phyloP scores from a whole-genome alignment of 1,140 invertebrate genomes.

The Lordiphosa clarofinis region DNA sequence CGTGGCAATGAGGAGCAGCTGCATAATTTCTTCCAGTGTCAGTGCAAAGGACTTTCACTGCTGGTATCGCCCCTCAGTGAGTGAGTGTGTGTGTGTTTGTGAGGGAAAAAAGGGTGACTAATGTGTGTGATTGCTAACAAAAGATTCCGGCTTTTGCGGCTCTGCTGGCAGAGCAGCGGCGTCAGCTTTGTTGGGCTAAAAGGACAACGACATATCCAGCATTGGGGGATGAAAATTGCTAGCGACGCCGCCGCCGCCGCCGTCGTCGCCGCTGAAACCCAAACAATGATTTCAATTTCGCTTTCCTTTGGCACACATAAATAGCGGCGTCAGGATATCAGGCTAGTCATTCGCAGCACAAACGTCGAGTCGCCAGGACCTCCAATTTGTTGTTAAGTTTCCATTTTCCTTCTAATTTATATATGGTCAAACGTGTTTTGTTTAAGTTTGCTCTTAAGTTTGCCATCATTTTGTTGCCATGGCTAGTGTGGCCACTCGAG shows the following conservation, averaged over 20 bases:
- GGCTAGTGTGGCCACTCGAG: conserved; percentile 38
- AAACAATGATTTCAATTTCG: conserved; percentile 78
- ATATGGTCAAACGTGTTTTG: conserved; percentile 34
- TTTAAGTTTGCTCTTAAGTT: conserved; percentile 35
- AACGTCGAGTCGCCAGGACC: conserved; percentile 75
- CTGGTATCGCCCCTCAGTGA: conserved; percentile 27
- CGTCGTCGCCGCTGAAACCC: conserved; percentile 25
- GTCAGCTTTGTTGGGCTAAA: conserved; percentile 41
- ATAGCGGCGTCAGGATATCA: conserved; percentile 63
- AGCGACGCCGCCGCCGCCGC: conserved; percentile 34
- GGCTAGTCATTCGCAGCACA: conserved; percentile 79
- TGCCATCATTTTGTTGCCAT: conserved; percentile 43
- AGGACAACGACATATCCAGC: conserved; percentile 64
- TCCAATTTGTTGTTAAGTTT: conserved; percentile 47
- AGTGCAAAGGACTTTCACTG: conserved; percentile 78
- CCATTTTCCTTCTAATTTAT: conserved; percentile 21
- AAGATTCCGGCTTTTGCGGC: conserved; percentile 75
- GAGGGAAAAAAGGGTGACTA: conserved; percentile 78
- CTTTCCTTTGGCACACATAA: conserved; percentile 78
- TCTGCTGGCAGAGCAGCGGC: conserved; percentile 34
- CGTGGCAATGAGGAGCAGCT: conserved; percentile 51
- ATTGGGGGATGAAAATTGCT: conserved; percentile 63
- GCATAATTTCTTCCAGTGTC: conserved; percentile 66
- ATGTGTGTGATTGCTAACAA: conserved; percentile 79
- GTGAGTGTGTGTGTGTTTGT: conserved; percentile 25